Evolutionary conservation across 2,888 invertebrate species (phyloP), one percentile per base, ranked within the genome.

Genomic region (Pammene aurita): DNA sequence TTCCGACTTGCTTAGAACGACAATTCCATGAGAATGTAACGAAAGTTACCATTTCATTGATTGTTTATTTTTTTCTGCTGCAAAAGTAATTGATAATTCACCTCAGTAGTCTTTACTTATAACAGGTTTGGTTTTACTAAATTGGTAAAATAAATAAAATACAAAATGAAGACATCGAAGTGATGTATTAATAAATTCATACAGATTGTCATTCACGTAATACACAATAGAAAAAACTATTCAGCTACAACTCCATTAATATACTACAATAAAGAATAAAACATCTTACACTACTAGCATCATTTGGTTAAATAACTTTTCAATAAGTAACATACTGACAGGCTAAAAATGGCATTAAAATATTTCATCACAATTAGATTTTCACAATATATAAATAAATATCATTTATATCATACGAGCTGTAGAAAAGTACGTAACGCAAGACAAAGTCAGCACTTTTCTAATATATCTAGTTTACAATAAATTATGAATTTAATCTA

Each of bases 121-220:
- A n/a, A n/a, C 26, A 26, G 26, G 50, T 14, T 34, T 0, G 14
- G n/a, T 46, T 14, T 6, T 18, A 13, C 7, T 54, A 34, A 54
- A 54, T n/a, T 42, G 42, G 52, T 13, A 56, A 54, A 54, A 44
- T 54, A 65, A 72, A 71, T 65, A 75, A 75, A 74, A 70, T 67
- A 71, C 58, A 57, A 56, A 65, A 55, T 50, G 26, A 77, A 84
- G 83, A 89, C 90, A 90, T 91, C 89, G 81, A 91, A 86, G 82
- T 85, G 89, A 92, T 92, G 90, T 92, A 87, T 84, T 89, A 80
- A 87, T 89, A 89, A 87, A 87, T 88, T 88, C 88, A 88, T 91
- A 90, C 88, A 90, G 84, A 85, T 88, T 89, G 84, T 84, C 88
- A 79, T 87, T 87, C 87, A 87, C 85, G 83, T 88, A 81, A 85